These are phyloP conservation scores for Psittacus erithacus DNA, from an alignment of 2,113 vertebrate genomes.

Conservation along the genomic window DNA sequence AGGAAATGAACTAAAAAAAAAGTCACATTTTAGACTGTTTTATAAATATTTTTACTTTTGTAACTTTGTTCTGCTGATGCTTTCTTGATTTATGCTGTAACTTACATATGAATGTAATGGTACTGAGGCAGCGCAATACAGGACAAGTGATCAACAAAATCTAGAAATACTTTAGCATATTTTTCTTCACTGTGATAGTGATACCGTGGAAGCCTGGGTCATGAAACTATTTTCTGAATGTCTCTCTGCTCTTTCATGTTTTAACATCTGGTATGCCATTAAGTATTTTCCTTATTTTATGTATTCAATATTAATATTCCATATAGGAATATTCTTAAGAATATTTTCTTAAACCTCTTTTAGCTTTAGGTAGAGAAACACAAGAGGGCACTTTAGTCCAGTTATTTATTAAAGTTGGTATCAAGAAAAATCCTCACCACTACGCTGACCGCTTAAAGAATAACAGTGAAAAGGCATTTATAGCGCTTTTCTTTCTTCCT, in stretches of 20 bases:
- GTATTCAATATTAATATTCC: neutral
- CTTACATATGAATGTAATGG: neutral
- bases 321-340: neutral
- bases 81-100: neutral
- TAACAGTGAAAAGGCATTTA: neutral
- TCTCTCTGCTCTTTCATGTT: neutral
- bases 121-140: neutral
- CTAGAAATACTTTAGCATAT: neutral
- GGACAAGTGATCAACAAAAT: neutral
- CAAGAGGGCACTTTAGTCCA: slow-evolving; percentile 50
- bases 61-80: neutral
- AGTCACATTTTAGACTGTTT: neutral
- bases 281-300: neutral
- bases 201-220: neutral
- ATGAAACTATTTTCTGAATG: neutral
- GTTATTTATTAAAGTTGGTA: neutral
- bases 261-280: neutral
- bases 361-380: neutral
- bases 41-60: neutral
- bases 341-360: neutral
- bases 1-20: neutral
- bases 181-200: neutral
- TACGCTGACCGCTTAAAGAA: neutral
- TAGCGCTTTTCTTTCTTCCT: neutral
- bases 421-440: neutral